phyloP scores from a whole-genome alignment of 2,888 invertebrate species.

The Petrophora chlorosata region DNA sequence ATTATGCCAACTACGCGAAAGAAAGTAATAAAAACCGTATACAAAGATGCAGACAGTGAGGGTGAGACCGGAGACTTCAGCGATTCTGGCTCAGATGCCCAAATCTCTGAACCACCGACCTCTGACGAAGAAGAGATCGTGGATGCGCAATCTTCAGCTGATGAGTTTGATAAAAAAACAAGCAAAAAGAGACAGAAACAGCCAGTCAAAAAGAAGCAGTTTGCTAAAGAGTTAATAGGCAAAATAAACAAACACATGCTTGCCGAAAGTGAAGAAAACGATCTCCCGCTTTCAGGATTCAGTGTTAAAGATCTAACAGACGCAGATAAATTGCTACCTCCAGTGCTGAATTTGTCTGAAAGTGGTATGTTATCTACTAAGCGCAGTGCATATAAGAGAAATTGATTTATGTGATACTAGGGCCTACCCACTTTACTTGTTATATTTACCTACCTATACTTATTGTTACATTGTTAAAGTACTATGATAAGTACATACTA shows the following conservation, averaged over 20 bases:
- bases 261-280: constrained; percentile 43
- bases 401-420: no score
- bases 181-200: constrained; percentile 29
- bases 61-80: constrained; percentile 69
- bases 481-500: no score
- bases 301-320: constrained; percentile 74
- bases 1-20: constrained; percentile 71
- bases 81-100: constrained; percentile 79
- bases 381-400: no score
- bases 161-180: constrained; percentile 53
- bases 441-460: no score
- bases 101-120: constrained; percentile 65
- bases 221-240: constrained; percentile 56
- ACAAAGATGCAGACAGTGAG: constrained; percentile 72
- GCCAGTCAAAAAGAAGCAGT: constrained; percentile 40
- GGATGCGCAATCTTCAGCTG: constrained; percentile 60
- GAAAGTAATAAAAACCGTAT: constrained; percentile 71
- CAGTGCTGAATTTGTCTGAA: constrained; percentile 75
- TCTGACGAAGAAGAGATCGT: constrained; percentile 45
- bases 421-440: no score
- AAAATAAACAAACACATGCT: constrained; percentile 58
- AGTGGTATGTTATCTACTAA: constrained; percentile 77
- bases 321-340: constrained; percentile 72
- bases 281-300: constrained; percentile 45
- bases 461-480: no score